Conservation (phyloP, 1,140 invertebrate species). For the Gerris buenoi region DNA sequence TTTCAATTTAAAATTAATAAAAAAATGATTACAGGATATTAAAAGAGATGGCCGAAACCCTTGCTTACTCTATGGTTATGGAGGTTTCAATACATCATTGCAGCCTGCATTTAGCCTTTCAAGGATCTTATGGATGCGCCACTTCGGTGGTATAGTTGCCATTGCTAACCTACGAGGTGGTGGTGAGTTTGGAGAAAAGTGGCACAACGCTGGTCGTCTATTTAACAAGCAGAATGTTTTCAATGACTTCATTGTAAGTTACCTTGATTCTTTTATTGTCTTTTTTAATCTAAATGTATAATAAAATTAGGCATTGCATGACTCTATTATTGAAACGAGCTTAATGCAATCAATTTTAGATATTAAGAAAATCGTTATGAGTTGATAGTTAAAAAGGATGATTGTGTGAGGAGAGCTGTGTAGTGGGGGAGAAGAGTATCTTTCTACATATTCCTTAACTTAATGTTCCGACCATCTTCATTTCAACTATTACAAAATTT, state of each 20-base stretch:
- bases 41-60: conserved; percentile 53
- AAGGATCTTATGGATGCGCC: conserved; percentile 74
- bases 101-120: conserved; percentile 71
- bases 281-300: too few relatives aligned
- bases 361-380: too few relatives aligned
- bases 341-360: too few relatives aligned
- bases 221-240: conserved; percentile 95
- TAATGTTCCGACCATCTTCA: too few relatives aligned
- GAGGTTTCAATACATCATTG: conserved; percentile 88
- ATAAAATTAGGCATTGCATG: too few relatives aligned
- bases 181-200: conserved; percentile 32
- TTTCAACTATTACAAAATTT: too few relatives aligned
- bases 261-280: background rate
- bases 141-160: conserved; percentile 76
- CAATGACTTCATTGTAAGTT: conserved; percentile 71
- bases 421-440: too few relatives aligned
- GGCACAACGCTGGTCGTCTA: conserved; percentile 86
- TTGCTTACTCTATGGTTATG: conserved; percentile 87
- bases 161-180: conserved; percentile 92
- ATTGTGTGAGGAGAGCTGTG: too few relatives aligned
- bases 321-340: too few relatives aligned
- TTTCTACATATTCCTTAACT: too few relatives aligned
- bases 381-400: too few relatives aligned
- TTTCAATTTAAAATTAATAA: too few relatives aligned
- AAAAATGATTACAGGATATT: conserved; percentile 38